Evolutionary conservation across 2,113 vertebrate species (phyloP), one percentile per base, ranked within the genome.

Genomic region (Heterotilapia buettikoferi): DNA sequence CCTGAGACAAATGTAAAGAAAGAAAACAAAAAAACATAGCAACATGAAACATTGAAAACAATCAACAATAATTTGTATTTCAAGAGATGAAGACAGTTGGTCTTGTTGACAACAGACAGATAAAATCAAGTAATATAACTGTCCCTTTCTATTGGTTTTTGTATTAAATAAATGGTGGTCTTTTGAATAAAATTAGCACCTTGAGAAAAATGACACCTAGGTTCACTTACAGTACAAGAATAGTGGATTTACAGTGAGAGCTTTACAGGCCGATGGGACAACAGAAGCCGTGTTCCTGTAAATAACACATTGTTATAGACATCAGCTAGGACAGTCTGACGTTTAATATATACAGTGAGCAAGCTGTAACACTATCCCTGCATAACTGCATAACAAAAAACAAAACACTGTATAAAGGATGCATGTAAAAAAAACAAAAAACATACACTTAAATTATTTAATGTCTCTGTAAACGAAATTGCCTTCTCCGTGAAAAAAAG

Each of bases 401-500:
- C 29, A 86, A 89, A 86, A 88, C 83, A 87, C n/a, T 61, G 85
- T 85, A 85, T 91, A 88, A 93, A 84, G 80, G 45, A 63, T 86
- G 63, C 33, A 13, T 68, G 61, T 63, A 21, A 68, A 68, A 66
- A 63, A 6, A 6, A 1, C 87, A 84, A 85, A 87, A 92, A 82
- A 89, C 80, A 86, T 50, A 92, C 79, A 89, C 85, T 91, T 96
- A 96, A 96, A 96, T 96, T 96, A 95, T 86, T 93, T 91, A 84
- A 95, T 54, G 91, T 95, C 92, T 95, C 93, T 96, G 96, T 97
- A 96, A 97, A 97, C 96, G 94, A 93, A 90, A 80, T 45, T 53
- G 81, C 91, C 85, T 90, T 93, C 85, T 93, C 88, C 2, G 7
- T 82, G 40, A 80, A 68, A 38, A 68, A 86, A 83, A 84, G 68